Conservation (phyloP, 2,888 invertebrate genomes). For the Hipparchia semele region DNA sequence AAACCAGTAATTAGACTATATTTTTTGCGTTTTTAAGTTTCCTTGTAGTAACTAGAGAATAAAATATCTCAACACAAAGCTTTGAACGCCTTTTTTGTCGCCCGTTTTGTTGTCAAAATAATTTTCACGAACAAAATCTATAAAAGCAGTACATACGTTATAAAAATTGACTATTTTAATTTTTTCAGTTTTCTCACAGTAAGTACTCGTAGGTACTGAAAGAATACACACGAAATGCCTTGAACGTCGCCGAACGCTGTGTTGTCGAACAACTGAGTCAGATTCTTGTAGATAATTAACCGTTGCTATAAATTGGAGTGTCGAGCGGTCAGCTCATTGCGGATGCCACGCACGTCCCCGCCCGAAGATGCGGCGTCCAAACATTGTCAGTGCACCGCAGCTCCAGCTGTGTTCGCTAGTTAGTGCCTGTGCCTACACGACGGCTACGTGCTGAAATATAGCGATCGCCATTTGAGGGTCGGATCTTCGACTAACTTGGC, state of each 20-base stretch:
- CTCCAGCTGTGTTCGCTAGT: conserved; percentile 73
- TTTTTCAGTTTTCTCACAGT: too few species aligned
- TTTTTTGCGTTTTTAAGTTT: too few species aligned
- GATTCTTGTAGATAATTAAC: conserved; percentile 76
- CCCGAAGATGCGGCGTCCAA: conserved; percentile 67
- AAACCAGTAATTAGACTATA: too few species aligned
- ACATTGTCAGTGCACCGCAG: conserved; percentile 73
- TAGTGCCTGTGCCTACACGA: conserved; percentile 62
- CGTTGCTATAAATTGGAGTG: conserved; percentile 73
- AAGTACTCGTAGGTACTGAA: neutral
- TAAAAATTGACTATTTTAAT: too few species aligned
- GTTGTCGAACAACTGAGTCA: conserved; percentile 51
- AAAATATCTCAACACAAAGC: neutral
- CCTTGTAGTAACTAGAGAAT: neutral
- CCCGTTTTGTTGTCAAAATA: neutral
- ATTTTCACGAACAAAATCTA: neutral
- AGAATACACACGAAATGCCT: neutral
- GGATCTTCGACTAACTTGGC: neutral
- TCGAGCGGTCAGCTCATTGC: conserved; percentile 59
- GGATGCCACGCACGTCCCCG: conserved; percentile 57
- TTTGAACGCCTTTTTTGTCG: too few species aligned
- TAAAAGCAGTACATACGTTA: too few species aligned
- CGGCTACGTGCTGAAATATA: conserved; percentile 10
- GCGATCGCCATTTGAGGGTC: neutral
- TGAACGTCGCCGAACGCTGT: neutral